These are phyloP conservation scores for Hymenopus coronatus DNA, from an alignment of 2,888 invertebrate species.

Conservation along the genomic window DNA sequence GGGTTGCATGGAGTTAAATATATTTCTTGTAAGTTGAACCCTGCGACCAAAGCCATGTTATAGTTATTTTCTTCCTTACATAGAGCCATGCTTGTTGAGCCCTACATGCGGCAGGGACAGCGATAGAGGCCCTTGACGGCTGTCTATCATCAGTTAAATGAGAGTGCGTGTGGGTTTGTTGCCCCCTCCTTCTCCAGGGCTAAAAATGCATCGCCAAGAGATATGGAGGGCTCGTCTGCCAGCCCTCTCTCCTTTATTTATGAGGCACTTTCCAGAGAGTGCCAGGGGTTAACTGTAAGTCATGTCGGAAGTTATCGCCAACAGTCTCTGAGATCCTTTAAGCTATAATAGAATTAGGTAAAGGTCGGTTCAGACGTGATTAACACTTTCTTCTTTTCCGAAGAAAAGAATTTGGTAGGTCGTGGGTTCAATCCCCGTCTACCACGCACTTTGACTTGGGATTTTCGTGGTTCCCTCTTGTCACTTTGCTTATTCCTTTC, in stretches of 20 bases:
- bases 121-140: not conserved
- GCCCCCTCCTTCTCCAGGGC: not conserved
- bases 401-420: too few relatives aligned
- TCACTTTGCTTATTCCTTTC: too few relatives aligned
- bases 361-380: not conserved
- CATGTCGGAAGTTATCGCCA: too few relatives aligned
- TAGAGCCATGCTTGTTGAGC: not conserved
- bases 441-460: too few relatives aligned
- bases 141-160: not conserved
- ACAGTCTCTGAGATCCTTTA: not conserved
- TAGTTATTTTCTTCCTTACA: not conserved
- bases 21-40: not conserved
- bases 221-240: not conserved
- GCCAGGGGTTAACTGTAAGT: not conserved
- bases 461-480: too few relatives aligned
- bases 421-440: too few relatives aligned
- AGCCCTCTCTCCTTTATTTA: not conserved
- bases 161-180: not conserved
- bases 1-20: not conserved
- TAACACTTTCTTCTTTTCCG: too few relatives aligned
- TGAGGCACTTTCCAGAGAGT: not conserved
- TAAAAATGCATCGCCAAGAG: not conserved
- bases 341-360: not conserved
- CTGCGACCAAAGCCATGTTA: not conserved
- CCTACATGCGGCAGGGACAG: not conserved